Percentiles rank a stretch among this genome's conserved stretches.
Evolutionary conservation across 1,140 invertebrate genomes (phyloP).

Genomic region (Maconellicoccus hirsutus): DNA sequence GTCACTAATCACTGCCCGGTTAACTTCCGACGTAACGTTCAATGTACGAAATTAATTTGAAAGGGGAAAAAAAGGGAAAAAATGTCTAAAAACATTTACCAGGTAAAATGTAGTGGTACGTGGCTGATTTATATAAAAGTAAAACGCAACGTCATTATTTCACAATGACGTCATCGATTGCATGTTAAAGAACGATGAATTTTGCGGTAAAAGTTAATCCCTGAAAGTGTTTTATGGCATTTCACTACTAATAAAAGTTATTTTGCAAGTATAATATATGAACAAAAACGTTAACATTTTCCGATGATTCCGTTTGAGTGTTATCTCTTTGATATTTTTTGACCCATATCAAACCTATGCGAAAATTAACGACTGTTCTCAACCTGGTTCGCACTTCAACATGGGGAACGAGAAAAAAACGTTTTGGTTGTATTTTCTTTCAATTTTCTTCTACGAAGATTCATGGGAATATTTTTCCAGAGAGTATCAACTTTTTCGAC

Average conservation of each 20-base stretch:
- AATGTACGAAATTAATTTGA: too few species aligned
- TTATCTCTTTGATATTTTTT: background rate
- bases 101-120: background rate
- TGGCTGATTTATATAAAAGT: conserved; percentile 5
- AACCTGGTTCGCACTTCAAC: too few species aligned
- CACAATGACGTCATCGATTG: background rate
- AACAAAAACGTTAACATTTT: background rate
- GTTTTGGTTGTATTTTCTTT: too few species aligned
- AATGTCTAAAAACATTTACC: background rate
- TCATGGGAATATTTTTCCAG: background rate
- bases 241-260: background rate
- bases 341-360: background rate
- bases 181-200: background rate
- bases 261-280: conserved; percentile 1
- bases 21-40: too few species aligned
- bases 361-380: too few species aligned
- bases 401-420: too few species aligned
- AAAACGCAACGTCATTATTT: conserved; percentile 9
- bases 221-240: conserved; percentile 3
- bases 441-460: too few species aligned
- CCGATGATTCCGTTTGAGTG: background rate
- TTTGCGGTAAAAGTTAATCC: background rate
- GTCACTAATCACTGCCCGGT: too few species aligned
- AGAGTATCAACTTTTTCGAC: background rate
- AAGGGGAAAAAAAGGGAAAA: too few species aligned